Conservation (phyloP, 2,113 vertebrate species). For the Rhea americana region DNA sequence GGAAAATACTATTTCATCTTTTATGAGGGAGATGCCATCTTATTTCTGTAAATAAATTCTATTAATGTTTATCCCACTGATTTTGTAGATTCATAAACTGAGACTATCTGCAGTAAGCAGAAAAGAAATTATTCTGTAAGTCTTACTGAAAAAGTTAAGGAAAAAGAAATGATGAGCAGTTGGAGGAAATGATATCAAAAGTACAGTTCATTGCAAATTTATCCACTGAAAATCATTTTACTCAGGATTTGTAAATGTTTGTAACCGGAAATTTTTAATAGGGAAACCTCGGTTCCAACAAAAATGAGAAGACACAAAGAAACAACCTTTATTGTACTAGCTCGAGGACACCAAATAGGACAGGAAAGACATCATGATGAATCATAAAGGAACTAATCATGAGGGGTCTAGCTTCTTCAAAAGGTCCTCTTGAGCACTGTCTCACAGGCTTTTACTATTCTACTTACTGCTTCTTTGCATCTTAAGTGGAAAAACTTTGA, state of each 20-base stretch:
- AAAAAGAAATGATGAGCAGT: background rate
- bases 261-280: background rate
- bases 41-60: background rate
- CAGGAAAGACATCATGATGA: background rate
- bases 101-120: background rate
- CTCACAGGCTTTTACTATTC: background rate
- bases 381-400: background rate
- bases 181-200: background rate
- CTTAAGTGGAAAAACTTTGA: background rate
- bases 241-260: background rate
- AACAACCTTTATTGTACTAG: background rate
- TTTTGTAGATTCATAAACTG: background rate
- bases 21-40: background rate
- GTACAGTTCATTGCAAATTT: background rate
- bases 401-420: background rate
- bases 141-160: background rate
- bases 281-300: background rate
- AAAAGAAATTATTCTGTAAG: background rate
- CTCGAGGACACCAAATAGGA: background rate
- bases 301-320: background rate
- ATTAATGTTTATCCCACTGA: background rate
- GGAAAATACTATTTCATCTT: background rate
- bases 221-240: background rate
- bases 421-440: background rate
- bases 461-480: background rate